A percentile compares a stretch with the other conserved stretches of the same genome.
These are phyloP conservation scores for Agapostemon virescens DNA, from an alignment of 2,888 invertebrate species.

Conservation along the genomic window DNA sequence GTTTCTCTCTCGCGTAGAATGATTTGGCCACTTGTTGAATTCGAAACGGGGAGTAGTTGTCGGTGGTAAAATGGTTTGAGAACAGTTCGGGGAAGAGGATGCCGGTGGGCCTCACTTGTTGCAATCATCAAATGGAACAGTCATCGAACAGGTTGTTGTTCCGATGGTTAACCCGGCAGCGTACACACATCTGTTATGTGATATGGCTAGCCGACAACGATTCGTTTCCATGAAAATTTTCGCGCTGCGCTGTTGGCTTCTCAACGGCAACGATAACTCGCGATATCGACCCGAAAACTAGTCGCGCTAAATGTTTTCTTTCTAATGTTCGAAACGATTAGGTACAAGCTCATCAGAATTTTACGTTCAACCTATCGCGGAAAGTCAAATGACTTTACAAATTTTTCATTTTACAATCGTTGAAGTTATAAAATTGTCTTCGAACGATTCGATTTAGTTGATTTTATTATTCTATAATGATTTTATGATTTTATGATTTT, in stretches of 20 bases:
- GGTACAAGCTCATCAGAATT: background rate
- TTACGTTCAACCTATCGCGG: no score
- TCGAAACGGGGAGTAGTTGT: constrained; percentile 69
- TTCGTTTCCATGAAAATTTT: constrained; percentile 64
- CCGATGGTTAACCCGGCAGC: constrained; percentile 64
- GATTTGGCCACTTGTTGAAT: constrained; percentile 79
- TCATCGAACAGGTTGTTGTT: constrained; percentile 79
- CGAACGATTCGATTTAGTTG: no score
- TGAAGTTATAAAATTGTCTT: no score
- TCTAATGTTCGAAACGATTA: background rate
- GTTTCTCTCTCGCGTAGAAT: constrained; percentile 69
- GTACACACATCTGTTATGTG: constrained; percentile 43
- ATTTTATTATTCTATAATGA: no score
- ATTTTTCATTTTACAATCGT: no score
- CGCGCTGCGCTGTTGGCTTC: constrained; percentile 30
- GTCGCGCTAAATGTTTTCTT: constrained; percentile 4
- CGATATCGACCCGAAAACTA: constrained; percentile 14
- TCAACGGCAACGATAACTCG: constrained; percentile 14
- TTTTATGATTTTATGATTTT: no score
- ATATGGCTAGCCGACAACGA: constrained; percentile 56
- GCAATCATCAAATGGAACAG: constrained; percentile 79
- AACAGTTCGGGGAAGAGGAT: constrained; percentile 61
- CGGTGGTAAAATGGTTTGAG: constrained; percentile 70
- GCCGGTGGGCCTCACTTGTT: constrained; percentile 76
- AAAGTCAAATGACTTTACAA: no score